Evolutionary conservation across 2,888 invertebrate genomes (phyloP).

Genomic region (Eustalomyia histrio): DNA sequence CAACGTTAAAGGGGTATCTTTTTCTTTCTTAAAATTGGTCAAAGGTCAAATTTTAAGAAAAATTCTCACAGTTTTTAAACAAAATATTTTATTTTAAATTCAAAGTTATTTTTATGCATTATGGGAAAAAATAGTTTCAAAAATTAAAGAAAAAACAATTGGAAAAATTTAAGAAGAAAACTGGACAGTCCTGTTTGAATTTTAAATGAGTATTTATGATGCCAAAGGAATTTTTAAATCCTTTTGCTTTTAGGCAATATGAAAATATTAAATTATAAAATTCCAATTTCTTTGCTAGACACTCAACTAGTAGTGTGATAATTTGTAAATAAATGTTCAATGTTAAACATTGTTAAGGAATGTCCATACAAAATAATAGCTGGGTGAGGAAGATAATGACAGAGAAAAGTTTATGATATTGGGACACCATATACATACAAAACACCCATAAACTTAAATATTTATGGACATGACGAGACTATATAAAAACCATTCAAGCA

Average conservation of each 20-base stretch:
- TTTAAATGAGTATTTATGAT: not conserved
- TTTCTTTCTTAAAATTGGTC: slow-evolving; percentile 66
- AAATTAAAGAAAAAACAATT: not conserved
- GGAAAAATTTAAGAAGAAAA: slow-evolving; percentile 33
- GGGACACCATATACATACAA: not conserved
- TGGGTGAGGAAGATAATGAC: not conserved
- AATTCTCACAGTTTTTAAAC: slow-evolving; percentile 73
- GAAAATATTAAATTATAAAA: slow-evolving; percentile 47
- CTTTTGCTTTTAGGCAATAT: not conserved
- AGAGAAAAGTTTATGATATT: not conserved
- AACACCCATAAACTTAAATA: slow-evolving; percentile 50
- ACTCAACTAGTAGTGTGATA: slow-evolving; percentile 41
- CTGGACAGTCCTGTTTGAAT: slow-evolving; percentile 55
- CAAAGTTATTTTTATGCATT: slow-evolving; percentile 25
- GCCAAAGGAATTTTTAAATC: slow-evolving; percentile 16
- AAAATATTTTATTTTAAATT: slow-evolving; percentile 65
- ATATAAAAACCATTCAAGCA: slow-evolving; percentile 70
- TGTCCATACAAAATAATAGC: slow-evolving; percentile 55
- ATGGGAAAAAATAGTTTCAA: slow-evolving; percentile 32
- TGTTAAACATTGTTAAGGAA: slow-evolving; percentile 34
- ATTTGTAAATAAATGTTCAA: slow-evolving; percentile 60
- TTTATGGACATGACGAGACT: slow-evolving; percentile 54
- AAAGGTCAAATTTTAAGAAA: slow-evolving; percentile 71
- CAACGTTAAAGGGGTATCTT: slow-evolving; percentile 41
- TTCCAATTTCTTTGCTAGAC: slow-evolving; percentile 29